Evolutionary conservation across 2,113 vertebrate genomes (phyloP).

Genomic region (Emydocephalus ijimae): DNA sequence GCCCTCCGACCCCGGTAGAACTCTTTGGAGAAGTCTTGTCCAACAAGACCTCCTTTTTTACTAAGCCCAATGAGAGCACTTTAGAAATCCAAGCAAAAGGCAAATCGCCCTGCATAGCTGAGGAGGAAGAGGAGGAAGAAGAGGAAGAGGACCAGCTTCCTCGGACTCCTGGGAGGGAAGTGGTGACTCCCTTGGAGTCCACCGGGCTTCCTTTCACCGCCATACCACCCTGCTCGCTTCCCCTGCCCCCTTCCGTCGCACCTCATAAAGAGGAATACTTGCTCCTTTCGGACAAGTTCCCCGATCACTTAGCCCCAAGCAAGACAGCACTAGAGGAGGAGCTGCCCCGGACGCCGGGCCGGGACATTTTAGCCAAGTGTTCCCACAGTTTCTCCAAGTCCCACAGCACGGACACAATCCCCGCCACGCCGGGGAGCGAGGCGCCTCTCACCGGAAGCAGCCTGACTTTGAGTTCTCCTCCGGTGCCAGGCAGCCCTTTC

Average conservation of each 20-base stretch:
- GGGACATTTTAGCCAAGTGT: constrained; percentile 78
- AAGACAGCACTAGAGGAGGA: constrained; percentile 84
- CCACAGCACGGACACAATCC: constrained; percentile 87
- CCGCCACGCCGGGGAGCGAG: constrained; percentile 86
- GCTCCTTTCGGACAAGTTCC: constrained; percentile 62
- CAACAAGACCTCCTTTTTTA: constrained; percentile 50
- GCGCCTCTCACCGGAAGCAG: constrained; percentile 84
- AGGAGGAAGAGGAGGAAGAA: constrained; percentile 69
- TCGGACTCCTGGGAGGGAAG: constrained; percentile 68
- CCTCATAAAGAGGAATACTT: constrained; percentile 66
- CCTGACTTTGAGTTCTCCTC: constrained; percentile 85
- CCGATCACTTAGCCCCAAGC: constrained; percentile 55
- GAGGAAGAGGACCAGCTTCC: constrained; percentile 71
- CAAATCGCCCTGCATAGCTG: constrained; percentile 43
- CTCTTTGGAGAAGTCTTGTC: constrained; percentile 57
- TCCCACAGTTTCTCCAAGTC: constrained; percentile 78
- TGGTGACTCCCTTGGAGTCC: constrained; percentile 61
- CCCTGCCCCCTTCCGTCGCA: constrained; percentile 62
- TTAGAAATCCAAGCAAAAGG: constrained; percentile 67
- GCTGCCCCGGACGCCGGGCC: constrained; percentile 87
- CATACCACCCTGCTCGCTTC: constrained; percentile 71
- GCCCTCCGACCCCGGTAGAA: constrained; percentile 70
- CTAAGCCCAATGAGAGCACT: constrained; percentile 63
- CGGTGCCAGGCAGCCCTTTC: constrained; percentile 91
- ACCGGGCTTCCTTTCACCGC: constrained; percentile 54